Conservation (phyloP, 2,888 invertebrate genomes). For the Drosophila anomelani region DNA sequence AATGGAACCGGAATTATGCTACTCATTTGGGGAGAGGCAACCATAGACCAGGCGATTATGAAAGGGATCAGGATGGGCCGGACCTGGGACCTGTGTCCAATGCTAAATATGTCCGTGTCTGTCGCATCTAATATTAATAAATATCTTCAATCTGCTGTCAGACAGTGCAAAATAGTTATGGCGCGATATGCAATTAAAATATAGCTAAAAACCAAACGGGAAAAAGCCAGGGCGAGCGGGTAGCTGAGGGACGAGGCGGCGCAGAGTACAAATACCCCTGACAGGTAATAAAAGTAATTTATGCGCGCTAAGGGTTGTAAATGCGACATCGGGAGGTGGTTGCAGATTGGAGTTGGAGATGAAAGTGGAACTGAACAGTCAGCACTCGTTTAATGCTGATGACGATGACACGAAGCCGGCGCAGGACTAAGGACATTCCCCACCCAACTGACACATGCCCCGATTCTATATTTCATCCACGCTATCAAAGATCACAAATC, state of each 20-base stretch:
- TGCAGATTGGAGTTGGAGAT: conserved; percentile 42
- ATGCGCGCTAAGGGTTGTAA: conserved; percentile 83
- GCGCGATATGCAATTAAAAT: conserved; percentile 83
- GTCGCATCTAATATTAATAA: conserved; percentile 82
- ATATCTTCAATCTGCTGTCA: conserved; percentile 81
- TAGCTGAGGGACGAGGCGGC: conserved; percentile 1
- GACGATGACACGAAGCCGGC: conserved; percentile 70
- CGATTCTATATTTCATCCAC: conserved; percentile 82
- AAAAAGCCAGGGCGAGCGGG: conserved; percentile 46
- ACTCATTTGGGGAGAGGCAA: conserved; percentile 35
- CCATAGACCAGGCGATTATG: conserved; percentile 22
- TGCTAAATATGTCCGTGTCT: conserved; percentile 51
- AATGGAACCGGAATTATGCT: conserved; percentile 79
- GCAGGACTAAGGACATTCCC: conserved; percentile 21
- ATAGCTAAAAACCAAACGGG: conserved; percentile 74
- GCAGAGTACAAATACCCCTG: conserved; percentile 76
- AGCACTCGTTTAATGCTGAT: conserved; percentile 74
- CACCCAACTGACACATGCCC: conserved; percentile 42
- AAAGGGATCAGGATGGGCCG: conserved; percentile 24
- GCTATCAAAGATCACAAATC: conserved; percentile 84
- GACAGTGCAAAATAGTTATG: conserved; percentile 80
- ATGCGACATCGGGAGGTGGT: conserved; percentile 62
- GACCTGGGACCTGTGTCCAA: conserved; percentile 28
- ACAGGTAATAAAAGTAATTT: conserved; percentile 84
- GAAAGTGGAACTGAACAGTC: conserved; percentile 33